Conservation (phyloP, 2,113 vertebrate species). For the Macrotus californicus region DNA sequence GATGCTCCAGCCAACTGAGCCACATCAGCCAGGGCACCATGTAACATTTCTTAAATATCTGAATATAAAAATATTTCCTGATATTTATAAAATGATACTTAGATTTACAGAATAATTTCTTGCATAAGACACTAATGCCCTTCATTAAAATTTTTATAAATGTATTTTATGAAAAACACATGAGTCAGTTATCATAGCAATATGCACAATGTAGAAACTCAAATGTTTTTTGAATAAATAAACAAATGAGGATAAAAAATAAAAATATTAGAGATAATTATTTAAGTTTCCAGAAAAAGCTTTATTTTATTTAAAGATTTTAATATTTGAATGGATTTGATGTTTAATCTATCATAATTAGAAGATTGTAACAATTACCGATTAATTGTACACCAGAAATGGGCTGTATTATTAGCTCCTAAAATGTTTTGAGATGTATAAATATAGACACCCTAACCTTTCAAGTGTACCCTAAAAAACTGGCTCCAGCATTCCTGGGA, state of each 20-base stretch:
- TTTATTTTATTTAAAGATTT: slow-evolving; percentile 30
- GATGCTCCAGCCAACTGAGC: too few relatives aligned
- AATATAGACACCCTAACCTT: neutral
- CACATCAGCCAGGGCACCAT: neutral
- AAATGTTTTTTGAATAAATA: slow-evolving; percentile 51
- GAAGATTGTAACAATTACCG: neutral
- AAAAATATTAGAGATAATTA: slow-evolving; percentile 20
- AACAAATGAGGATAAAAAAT: slow-evolving; percentile 25
- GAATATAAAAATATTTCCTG: slow-evolving; percentile 61
- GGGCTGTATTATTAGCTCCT: neutral
- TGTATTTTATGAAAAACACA: slow-evolving; percentile 27
- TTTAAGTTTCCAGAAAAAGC: neutral
- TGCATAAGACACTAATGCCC: neutral
- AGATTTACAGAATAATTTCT: neutral
- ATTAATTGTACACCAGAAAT: neutral
- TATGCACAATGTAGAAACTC: neutral
- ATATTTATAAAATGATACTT: slow-evolving; percentile 14
- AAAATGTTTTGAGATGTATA: slow-evolving; percentile 10
- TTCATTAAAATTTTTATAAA: slow-evolving; percentile 26
- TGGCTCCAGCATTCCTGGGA: neutral
- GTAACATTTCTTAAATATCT: slow-evolving; percentile 66
- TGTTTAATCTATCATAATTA: neutral
- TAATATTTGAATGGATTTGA: slow-evolving; percentile 15
- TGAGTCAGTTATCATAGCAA: neutral
- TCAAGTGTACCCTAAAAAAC: neutral